Conservation (phyloP, 2,888 invertebrate genomes). For the Creontiades dilutus region DNA sequence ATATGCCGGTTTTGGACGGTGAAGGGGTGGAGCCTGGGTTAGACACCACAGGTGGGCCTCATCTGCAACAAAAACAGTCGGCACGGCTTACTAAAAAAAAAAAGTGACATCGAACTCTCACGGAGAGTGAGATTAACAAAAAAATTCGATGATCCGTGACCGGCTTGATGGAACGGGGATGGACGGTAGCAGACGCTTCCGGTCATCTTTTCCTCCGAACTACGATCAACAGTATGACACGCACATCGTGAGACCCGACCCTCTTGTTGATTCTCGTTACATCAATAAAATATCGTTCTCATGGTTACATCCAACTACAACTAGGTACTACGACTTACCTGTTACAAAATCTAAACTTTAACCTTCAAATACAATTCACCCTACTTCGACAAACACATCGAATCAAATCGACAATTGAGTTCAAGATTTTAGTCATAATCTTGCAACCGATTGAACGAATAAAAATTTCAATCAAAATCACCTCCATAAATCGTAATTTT, state of each 20-base stretch:
- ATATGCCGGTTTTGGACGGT: neutral
- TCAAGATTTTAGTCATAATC: no score
- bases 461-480: no score
- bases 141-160: slow-evolving; percentile 13
- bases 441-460: no score
- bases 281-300: slow-evolving; percentile 15
- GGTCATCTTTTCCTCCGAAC: slow-evolving; percentile 18
- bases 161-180: neutral
- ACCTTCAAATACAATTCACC: no score
- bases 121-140: neutral
- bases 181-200: slow-evolving; percentile 22
- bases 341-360: no score
- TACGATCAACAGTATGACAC: slow-evolving; percentile 25
- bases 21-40: neutral
- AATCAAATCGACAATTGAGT: no score
- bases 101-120: neutral
- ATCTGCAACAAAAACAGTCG: neutral
- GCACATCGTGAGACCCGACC: slow-evolving; percentile 23
- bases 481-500: no score
- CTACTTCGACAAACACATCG: no score
- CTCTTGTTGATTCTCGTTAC: slow-evolving; percentile 35
- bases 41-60: neutral
- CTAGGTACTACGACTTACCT: no score
- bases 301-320: slow-evolving; percentile 8
- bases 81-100: neutral